Evolutionary conservation across 2,888 invertebrate species (phyloP), one percentile per base, ranked within the genome.

Genomic region (Dermolepida albohirtum): DNA sequence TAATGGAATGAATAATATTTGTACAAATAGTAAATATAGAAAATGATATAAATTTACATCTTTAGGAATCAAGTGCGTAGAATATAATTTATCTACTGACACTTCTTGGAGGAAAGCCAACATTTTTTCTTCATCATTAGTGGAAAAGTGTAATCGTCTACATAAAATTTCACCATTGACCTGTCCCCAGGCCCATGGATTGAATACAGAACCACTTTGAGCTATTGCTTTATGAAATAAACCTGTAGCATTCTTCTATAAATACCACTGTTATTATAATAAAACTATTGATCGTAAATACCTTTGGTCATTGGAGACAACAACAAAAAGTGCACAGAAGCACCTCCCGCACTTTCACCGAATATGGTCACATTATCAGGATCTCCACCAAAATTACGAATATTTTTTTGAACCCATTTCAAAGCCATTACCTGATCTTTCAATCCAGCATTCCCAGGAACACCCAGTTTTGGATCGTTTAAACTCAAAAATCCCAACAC

Each of bases 371-470:
- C 86, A 68, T 87, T 87, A 8, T 84, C 76, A 0, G 85, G 80
- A 77, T 87, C 84, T 1, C 87, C 87, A 44, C 85, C 85, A 74
- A 87, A 87, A 64, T 79, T 79, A 5, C 77, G 70, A 12, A 86
- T 85, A 73, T 87, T 87, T 1, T 77, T 78, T 70, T 85, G 83
- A 0, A 87, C 81, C 86, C 87, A 87, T 70, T 83, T 83, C 44
- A 87, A 72, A 0, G 86, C 86, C 75, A 86, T 71, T 0, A 85
- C 81, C 78, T 85, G 85, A 75, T 87, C 87, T 77, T 87, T 87
- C 0, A 87, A 78, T 1, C 85, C 87, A 0, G 86, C 85, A 76
- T 87, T 87, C 0, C 87, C 87, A 0, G 87, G 86, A 51, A 86
- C 81, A 63, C 82, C 81, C 11, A 86, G 74, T 1, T 81, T 77